Evolutionary conservation across 1,140 invertebrate species (phyloP).

Genomic region (Cydia fagiglandana): DNA sequence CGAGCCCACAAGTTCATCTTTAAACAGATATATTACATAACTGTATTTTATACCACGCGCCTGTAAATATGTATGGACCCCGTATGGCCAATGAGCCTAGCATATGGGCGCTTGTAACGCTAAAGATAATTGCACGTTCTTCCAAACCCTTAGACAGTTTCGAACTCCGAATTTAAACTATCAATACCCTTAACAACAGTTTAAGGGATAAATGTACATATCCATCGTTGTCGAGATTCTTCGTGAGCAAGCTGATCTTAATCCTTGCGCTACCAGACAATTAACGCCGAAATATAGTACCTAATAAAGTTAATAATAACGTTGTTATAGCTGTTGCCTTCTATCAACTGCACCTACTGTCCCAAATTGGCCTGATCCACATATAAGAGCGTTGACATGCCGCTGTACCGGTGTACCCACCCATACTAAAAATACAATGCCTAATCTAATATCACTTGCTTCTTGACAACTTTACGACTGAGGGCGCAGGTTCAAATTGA

Average conservation of each 20-base stretch:
- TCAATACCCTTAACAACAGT: too few relatives aligned
- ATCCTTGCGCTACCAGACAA: too few relatives aligned
- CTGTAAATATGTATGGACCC: not conserved
- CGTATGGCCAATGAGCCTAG: too few relatives aligned
- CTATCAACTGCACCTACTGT: not conserved
- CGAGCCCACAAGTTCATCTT: not conserved
- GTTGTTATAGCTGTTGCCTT: not conserved
- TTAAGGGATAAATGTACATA: too few relatives aligned
- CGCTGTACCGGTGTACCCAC: not conserved
- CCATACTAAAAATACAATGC: constrained; percentile 10
- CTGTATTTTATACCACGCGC: not conserved
- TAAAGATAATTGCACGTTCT: too few relatives aligned
- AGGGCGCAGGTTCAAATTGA: not conserved
- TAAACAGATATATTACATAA: not conserved
- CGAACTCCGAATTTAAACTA: too few relatives aligned
- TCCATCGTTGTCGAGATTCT: too few relatives aligned
- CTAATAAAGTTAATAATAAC: not conserved
- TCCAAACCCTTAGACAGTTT: too few relatives aligned
- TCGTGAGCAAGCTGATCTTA: too few relatives aligned
- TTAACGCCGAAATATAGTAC: not conserved
- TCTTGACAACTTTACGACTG: not conserved
- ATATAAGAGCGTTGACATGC: not conserved
- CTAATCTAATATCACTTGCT: not conserved
- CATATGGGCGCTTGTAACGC: too few relatives aligned
- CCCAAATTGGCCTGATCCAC: not conserved